These are phyloP conservation scores for Donacobius atricapilla DNA, from an alignment of 2,113 vertebrate species.

Conservation along the genomic window DNA sequence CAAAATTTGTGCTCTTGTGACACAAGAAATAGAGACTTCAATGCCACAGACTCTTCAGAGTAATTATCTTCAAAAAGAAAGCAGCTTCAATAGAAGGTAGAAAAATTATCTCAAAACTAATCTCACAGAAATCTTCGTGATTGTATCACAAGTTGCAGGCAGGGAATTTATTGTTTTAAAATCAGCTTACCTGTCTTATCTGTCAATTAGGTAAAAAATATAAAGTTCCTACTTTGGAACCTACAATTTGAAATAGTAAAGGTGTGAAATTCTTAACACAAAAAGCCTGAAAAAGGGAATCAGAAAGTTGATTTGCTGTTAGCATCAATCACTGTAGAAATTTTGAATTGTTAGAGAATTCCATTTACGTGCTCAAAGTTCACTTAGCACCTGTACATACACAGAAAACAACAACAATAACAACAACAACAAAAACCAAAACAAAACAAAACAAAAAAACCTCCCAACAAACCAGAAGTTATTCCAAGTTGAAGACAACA, in stretches of 20 bases:
- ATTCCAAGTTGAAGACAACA: background rate
- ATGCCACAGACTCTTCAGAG: background rate
- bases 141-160: background rate
- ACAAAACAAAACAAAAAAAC: background rate
- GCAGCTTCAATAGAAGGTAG: background rate
- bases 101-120: background rate
- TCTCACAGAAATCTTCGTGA: background rate
- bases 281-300: background rate
- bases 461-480: background rate
- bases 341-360: background rate
- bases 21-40: background rate
- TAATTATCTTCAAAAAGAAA: background rate
- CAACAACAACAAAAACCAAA: background rate
- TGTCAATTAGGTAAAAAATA: background rate
- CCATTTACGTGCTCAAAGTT: background rate
- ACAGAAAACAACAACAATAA: background rate
- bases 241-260: background rate
- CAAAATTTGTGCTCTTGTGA: background rate
- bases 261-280: background rate
- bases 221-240: background rate
- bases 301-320: background rate
- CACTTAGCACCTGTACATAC: background rate
- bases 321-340: background rate
- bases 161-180: background rate
- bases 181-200: background rate